Evolutionary conservation across 2,797 vertebrate genomes (phyloP), one percentile per base, ranked within the genome.

Genomic region (Hippocampus kuda): DNA sequence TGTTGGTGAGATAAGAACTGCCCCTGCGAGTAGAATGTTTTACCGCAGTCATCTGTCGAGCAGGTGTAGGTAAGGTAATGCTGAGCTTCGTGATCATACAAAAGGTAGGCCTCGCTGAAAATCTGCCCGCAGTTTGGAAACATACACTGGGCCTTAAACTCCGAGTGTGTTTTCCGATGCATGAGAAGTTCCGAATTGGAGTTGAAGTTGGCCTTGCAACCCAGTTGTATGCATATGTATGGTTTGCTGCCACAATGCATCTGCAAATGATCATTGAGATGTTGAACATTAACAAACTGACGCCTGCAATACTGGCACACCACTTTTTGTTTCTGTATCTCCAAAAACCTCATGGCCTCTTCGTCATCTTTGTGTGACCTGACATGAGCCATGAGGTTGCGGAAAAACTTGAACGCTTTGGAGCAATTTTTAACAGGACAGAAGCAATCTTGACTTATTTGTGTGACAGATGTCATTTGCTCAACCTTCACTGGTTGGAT

Each of bases 71-170:
- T 98, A 64, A 98, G 95, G 85, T 99, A 99, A 91, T 99, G 97
- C 81, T 99, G 97, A 83, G 97, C 97, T 92, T 99, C 97, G 0
- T 99, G 97, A 84, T 99, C 97, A 72, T 99, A 99, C 11, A 99
- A 91, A 80, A 98, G 90, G 81, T 99, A 98, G 15, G 97, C 95
- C 87, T 99, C 95, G 1, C 89, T 94, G 87, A 98, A 99, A 79
- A 98, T 88, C 71, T 94, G 89, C 68, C 95, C 97, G 71, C 97
- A 99, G 84, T 98, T 96, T 27, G 96, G 97, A 87, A 98, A 98
- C 94, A 98, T 96, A 84, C 97, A 99, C 80, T 93, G 94, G 56
- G 96, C 97, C 87, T 94, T 94, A 74, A 99, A 99, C 68, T 95
- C 91, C 10, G 91, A 87, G 79, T 99, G 97, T 11, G 92, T 93